These are phyloP conservation scores for Uropetala carovei DNA, from an alignment of 2,888 invertebrate species.

Conservation along the genomic window DNA sequence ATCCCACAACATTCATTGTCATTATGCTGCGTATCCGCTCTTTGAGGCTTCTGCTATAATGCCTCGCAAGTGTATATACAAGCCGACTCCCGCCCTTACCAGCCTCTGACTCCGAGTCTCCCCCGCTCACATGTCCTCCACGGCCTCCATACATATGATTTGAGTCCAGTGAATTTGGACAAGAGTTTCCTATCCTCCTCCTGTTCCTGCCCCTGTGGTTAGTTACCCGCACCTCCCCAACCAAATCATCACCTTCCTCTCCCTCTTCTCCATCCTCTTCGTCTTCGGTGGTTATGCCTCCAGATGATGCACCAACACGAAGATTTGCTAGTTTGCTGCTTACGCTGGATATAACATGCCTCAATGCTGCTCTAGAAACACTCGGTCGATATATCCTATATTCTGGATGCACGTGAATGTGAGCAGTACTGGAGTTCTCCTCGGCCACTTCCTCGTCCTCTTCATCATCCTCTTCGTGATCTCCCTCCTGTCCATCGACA, in stretches of 20 bases:
- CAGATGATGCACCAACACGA: constrained; percentile 71
- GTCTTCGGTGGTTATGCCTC: constrained; percentile 25
- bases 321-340: constrained; percentile 73
- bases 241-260: not conserved
- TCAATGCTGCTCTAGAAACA: constrained; percentile 70
- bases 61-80: constrained; percentile 72
- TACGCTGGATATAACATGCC: constrained; percentile 71
- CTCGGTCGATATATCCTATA: constrained; percentile 87
- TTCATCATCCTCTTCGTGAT: constrained; percentile 68
- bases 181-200: not conserved
- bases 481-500: constrained; percentile 42
- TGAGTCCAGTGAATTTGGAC: constrained; percentile 73
- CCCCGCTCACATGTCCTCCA: constrained; percentile 64
- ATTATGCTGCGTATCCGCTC: constrained; percentile 72
- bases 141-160: constrained; percentile 37
- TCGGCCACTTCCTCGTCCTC: constrained; percentile 72
- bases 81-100: constrained; percentile 70
- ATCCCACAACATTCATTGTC: constrained; percentile 68
- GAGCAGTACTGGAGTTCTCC: constrained; percentile 75
- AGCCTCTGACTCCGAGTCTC: constrained; percentile 20
- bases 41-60: constrained; percentile 73
- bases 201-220: not conserved
- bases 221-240: not conserved
- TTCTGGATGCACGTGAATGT: constrained; percentile 83
- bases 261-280: constrained; percentile 37